phyloP scores from a whole-genome alignment of 2,888 invertebrate genomes.

The Cryptocephalus moraei region DNA sequence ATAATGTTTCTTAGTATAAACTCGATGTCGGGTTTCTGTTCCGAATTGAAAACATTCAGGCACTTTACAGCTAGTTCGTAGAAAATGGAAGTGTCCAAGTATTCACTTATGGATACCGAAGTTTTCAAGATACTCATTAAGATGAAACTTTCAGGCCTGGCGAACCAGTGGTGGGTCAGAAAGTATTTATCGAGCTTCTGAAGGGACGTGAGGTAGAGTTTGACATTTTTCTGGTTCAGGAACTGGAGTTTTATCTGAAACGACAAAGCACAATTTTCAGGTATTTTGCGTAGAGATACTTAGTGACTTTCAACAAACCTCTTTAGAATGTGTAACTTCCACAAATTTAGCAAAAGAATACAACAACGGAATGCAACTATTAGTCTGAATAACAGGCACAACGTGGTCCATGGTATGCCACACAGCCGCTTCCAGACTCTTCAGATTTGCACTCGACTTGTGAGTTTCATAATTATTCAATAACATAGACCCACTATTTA shows the following conservation, averaged over 20 bases:
- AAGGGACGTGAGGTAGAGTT: slow-evolving; percentile 39
- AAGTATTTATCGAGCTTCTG: slow-evolving; percentile 27
- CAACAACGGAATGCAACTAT: slow-evolving; percentile 41
- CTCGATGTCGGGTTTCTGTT: slow-evolving; percentile 48
- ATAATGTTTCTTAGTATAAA: slow-evolving; percentile 48
- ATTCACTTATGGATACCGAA: slow-evolving; percentile 25
- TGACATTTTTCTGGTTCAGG: slow-evolving; percentile 32
- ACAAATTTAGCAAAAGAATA: slow-evolving; percentile 28
- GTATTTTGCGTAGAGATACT: neutral
- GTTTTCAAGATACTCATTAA: slow-evolving; percentile 43
- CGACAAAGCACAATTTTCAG: neutral
- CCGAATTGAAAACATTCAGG: slow-evolving; percentile 48
- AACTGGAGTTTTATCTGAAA: slow-evolving; percentile 35
- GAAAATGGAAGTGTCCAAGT: slow-evolving; percentile 42
- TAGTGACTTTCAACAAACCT: slow-evolving; percentile 14
- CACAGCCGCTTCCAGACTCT: slow-evolving; percentile 38
- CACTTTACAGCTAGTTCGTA: slow-evolving; percentile 51
- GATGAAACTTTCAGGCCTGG: slow-evolving; percentile 51
- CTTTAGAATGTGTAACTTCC: slow-evolving; percentile 14
- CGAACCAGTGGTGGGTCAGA: slow-evolving; percentile 51
- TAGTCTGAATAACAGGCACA: slow-evolving; percentile 37
- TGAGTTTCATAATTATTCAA: slow-evolving; percentile 35
- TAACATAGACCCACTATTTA: slow-evolving; percentile 39
- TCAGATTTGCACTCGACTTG: slow-evolving; percentile 37
- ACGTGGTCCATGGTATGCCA: slow-evolving; percentile 39